A percentile compares a stretch with the other conserved stretches of the same genome.
These are phyloP conservation scores for Urocitellus parryii DNA, from an alignment of 2,113 vertebrate species.

Conservation along the genomic window DNA sequence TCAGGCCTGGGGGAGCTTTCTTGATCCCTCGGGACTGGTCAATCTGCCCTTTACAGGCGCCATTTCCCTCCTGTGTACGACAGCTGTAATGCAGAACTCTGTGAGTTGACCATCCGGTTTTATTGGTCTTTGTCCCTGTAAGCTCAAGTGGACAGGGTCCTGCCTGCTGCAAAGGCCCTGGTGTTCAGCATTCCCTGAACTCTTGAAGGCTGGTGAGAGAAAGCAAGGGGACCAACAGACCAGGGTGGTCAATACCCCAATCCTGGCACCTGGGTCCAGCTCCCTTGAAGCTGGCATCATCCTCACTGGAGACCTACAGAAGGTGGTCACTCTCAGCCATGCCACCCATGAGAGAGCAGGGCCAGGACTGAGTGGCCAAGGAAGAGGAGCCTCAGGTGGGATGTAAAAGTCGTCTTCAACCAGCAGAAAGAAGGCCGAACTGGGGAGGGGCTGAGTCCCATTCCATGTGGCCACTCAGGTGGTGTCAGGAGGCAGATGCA, in stretches of 20 bases:
- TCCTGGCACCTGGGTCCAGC: no score
- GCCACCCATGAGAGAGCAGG: background rate
- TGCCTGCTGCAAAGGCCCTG: no score
- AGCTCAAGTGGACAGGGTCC: background rate
- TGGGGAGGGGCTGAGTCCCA: rapidly evolving
- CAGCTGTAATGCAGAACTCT: rapidly evolving
- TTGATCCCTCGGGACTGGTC: background rate
- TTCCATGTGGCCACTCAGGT: background rate
- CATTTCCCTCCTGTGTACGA: no score
- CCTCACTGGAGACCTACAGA: background rate
- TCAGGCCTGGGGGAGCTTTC: no score
- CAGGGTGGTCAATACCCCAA: no score
- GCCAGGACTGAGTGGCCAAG: background rate
- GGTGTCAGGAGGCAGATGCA: background rate
- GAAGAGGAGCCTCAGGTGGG: background rate
- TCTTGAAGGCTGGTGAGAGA: no score
- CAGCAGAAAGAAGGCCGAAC: background rate
- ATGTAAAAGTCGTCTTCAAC: background rate
- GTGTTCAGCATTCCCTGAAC: no score
- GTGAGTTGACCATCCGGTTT: background rate
- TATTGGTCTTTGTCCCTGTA: background rate
- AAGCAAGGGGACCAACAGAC: no score
- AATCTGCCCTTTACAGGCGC: rapidly evolving
- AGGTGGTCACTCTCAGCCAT: background rate
- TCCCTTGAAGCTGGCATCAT: no score